Base-by-base conservation (phyloP, 2,113 vertebrate species). In the Menidia beryllina region DNA sequence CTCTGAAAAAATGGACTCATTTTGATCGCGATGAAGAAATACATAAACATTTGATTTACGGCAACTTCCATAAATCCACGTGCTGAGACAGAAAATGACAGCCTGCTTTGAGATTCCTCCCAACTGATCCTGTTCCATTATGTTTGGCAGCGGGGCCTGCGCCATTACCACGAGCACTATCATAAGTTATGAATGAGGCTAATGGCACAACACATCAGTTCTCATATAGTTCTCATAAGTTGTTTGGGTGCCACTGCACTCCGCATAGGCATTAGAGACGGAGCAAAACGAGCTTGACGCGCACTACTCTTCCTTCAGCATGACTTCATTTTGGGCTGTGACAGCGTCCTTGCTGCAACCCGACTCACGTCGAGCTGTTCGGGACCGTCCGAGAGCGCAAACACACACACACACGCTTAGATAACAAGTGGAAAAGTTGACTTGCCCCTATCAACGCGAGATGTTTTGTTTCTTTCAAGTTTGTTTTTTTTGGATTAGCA, bases 111-210 rank as follows among this genome's bases (percentile, higher is more conserved):
- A 79, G 80, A 82, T 87, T 87, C 78, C 83, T 85, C 85, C 90
- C 65, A n/a, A 81, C 88, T 80, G 82, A 90, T 93, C 87, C 79
- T 65, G 65, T 89, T 86, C 88, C 83, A 88, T 91, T 87, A 86
- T 84, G 81, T 89, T 91, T 89, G 83, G 86, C 86, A 86, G 72
- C 74, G 64, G 53, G 76, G 82, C 79, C 81, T 58, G 71, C 27
- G 45, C 87, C 81, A 90, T 90, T 91, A 90, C 81, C 84, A 77
- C 52, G 76, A 88, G 86, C 78, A 84, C 87, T 79, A 86, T 81
- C 84, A 88, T 87, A 80, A 91, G 89, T 92, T 91, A 91, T 89
- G 84, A 87, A 91, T 91, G 89, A 93, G 82, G 86, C 89, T 75
- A 88, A 89, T 81, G 90, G 87, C 89, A 84, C 66, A 86, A 84